A percentile compares a stretch with the other conserved stretches of the same genome.
These are phyloP conservation scores for Gallinago undulata DNA, from an alignment of 2,113 vertebrate genomes.

Conservation along the genomic window DNA sequence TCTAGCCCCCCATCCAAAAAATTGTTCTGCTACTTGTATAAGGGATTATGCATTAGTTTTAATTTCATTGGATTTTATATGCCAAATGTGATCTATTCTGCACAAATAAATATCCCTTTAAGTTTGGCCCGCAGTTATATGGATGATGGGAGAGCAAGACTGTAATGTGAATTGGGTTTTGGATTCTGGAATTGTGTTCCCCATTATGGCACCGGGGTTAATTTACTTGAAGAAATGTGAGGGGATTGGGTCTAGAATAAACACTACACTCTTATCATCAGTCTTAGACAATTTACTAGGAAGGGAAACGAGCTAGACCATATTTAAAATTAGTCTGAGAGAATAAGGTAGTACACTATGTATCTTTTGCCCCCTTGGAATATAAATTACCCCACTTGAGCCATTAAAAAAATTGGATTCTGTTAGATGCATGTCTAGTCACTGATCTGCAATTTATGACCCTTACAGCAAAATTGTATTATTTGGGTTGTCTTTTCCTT, in stretches of 20 bases:
- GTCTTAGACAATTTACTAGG: not conserved
- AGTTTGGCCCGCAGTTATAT: not conserved
- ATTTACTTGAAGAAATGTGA: not conserved
- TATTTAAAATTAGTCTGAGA: not conserved
- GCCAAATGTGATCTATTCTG: not conserved
- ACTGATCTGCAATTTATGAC: slow-evolving; percentile 2
- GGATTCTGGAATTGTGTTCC: not conserved
- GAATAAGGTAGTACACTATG: not conserved
- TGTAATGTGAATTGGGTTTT: not conserved
- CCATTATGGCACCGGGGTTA: not conserved
- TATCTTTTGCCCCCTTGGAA: not conserved
- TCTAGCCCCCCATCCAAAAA: not conserved
- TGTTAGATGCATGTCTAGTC: not conserved
- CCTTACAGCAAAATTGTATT: not conserved
- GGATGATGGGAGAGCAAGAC: not conserved
- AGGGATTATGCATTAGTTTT: not conserved
- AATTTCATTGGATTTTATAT: not conserved
- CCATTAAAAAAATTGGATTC: slow-evolving; percentile 20
- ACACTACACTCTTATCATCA: not conserved
- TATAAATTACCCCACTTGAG: not conserved
- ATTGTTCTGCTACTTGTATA: not conserved
- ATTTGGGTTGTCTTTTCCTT: not conserved
- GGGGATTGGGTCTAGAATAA: not conserved
- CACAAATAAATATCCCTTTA: not conserved
- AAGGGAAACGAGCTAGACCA: not conserved